Conservation (phyloP, 2,113 vertebrate genomes). For the Pelobates fuscus region DNA sequence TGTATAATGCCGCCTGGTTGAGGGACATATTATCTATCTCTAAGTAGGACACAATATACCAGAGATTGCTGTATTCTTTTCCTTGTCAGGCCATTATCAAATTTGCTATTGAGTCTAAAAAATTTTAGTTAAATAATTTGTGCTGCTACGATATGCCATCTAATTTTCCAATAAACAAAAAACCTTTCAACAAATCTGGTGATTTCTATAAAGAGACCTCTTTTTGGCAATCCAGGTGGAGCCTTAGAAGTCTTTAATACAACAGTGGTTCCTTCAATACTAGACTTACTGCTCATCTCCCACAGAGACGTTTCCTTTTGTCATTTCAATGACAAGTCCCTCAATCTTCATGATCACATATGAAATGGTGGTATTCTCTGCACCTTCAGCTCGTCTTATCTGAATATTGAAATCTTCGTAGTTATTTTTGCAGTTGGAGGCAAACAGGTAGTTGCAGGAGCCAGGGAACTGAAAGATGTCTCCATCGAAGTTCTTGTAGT, state of each 20-base stretch:
- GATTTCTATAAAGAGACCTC: neutral
- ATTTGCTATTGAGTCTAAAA: too few relatives aligned
- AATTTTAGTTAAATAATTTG: too few relatives aligned
- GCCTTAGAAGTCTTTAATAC: neutral
- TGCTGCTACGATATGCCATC: too few relatives aligned
- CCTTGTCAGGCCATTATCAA: too few relatives aligned
- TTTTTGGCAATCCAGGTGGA: neutral
- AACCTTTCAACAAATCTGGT: too few relatives aligned
- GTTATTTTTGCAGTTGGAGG: constrained; percentile 33
- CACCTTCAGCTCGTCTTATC: constrained; percentile 10
- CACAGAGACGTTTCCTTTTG: constrained; percentile 5
- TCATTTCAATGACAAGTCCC: constrained; percentile 38
- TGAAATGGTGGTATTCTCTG: constrained; percentile 9
- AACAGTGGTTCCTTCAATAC: neutral
- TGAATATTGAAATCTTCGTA: constrained; percentile 49
- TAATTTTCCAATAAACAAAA: too few relatives aligned
- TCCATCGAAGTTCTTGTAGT: constrained; percentile 52
- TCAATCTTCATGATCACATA: constrained; percentile 41
- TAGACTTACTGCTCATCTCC: constrained; percentile 28
- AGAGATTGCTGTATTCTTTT: too few relatives aligned
- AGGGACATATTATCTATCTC: too few relatives aligned
- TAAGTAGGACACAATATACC: too few relatives aligned
- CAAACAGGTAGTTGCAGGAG: constrained; percentile 43
- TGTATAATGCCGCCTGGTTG: too few relatives aligned
- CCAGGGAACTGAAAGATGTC: constrained; percentile 46